These are phyloP conservation scores for Eucidaris tribuloides DNA, from an alignment of 35 echinoderm and acorn worm species.

Conservation along the genomic window DNA sequence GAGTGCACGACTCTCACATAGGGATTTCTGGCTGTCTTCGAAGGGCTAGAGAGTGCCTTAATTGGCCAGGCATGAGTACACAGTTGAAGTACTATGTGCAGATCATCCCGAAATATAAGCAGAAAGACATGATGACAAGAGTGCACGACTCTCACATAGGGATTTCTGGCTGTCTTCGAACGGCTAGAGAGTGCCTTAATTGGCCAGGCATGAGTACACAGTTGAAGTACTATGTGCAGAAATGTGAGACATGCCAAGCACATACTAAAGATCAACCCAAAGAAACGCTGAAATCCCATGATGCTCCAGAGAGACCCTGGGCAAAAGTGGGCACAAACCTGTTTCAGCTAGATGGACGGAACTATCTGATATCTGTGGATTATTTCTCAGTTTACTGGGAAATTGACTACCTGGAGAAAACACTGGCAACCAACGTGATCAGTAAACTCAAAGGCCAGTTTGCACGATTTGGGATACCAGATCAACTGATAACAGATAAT, in stretches of 20 bases:
- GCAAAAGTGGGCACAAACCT: conserved; percentile 52
- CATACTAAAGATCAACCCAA: conserved; percentile 37
- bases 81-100: conserved; percentile 34
- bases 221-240: conserved; percentile 33
- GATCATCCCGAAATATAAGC: conserved; percentile 11
- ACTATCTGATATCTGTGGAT: conserved; percentile 37
- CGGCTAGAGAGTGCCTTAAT: conserved; percentile 62
- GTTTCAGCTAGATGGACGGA: conserved; percentile 21
- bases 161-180: conserved; percentile 30
- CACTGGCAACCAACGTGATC: conserved; percentile 6
- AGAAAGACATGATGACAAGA: conserved; percentile 49
- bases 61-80: conserved; percentile 56
- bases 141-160: conserved; percentile 54
- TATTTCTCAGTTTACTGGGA: conserved; percentile 61
- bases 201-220: conserved; percentile 53
- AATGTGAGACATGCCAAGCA: conserved; percentile 33
- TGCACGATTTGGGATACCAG: conserved; percentile 52
- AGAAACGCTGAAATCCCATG: conserved; percentile 33
- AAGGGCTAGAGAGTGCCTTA: conserved; percentile 56
- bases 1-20: conserved; percentile 48
- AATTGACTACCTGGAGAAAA: conserved; percentile 28
- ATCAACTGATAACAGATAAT: conserved; percentile 47
- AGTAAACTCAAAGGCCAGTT: conserved; percentile 45
- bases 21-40: conserved; percentile 32
- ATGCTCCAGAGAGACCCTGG: conserved; percentile 44